These are phyloP conservation scores for Kryptolebias marmoratus DNA, from an alignment of 2,113 vertebrate genomes.

Conservation along the genomic window DNA sequence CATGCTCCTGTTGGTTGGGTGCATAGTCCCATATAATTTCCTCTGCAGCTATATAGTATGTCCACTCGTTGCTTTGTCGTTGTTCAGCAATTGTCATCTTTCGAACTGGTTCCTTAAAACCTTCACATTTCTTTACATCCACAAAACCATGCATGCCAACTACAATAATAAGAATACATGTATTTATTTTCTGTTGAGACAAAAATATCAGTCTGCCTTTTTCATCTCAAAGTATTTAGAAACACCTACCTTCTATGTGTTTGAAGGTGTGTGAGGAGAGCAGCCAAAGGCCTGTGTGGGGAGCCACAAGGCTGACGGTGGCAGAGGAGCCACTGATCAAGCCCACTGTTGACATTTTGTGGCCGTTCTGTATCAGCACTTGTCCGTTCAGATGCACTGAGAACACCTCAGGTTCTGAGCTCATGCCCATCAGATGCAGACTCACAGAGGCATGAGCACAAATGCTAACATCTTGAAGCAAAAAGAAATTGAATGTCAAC, in stretches of 20 bases:
- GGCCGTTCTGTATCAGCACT: slow-evolving; percentile 84
- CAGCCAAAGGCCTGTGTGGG: slow-evolving; percentile 86
- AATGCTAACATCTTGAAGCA: slow-evolving; percentile 82
- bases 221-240: background rate
- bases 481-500: background rate
- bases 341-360: slow-evolving; percentile 85
- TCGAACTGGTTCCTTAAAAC: slow-evolving; percentile 66
- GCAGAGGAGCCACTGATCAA: slow-evolving; percentile 86
- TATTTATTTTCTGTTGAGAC: background rate
- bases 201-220: background rate
- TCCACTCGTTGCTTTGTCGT: slow-evolving; percentile 84
- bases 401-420: slow-evolving; percentile 90
- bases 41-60: slow-evolving; percentile 93
- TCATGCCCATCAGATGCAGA: slow-evolving; percentile 93
- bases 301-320: slow-evolving; percentile 85
- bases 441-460: slow-evolving; percentile 85
- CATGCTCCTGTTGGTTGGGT: slow-evolving; percentile 75
- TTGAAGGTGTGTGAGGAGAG: slow-evolving; percentile 87
- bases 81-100: slow-evolving; percentile 77
- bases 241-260: slow-evolving; percentile 85
- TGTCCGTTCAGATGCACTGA: slow-evolving; percentile 94
- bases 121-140: slow-evolving; percentile 79
- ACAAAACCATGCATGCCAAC: slow-evolving; percentile 88
- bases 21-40: slow-evolving; percentile 93
- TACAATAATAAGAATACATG: slow-evolving; percentile 44